phyloP scores from a whole-genome alignment of 2,113 vertebrate genomes.

The Galeopterus variegatus region DNA sequence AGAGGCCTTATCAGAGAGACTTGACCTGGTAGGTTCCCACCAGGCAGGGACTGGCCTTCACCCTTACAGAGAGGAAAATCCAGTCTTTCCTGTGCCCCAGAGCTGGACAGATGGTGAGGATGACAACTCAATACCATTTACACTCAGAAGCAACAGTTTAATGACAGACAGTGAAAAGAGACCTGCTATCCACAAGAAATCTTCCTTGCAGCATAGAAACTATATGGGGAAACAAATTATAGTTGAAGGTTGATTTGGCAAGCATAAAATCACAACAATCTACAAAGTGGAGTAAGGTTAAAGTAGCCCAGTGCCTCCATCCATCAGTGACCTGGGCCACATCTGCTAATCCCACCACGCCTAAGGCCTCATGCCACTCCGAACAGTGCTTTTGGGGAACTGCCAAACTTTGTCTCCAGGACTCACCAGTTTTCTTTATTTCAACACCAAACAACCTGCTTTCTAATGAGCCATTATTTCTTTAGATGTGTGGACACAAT shows the following conservation, averaged over 20 bases:
- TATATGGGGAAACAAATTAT: background rate
- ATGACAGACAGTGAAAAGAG: slow-evolving; percentile 35
- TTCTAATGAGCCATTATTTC: slow-evolving; percentile 4
- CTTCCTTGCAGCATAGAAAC: background rate
- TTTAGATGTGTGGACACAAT: background rate
- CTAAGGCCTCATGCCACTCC: background rate
- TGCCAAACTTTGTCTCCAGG: background rate
- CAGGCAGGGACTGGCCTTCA: background rate
- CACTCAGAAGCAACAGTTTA: background rate
- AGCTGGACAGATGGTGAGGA: background rate
- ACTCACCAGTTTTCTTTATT: background rate
- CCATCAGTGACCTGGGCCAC: background rate
- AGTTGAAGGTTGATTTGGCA: slow-evolving; percentile 45
- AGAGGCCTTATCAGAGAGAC: background rate
- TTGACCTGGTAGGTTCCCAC: background rate
- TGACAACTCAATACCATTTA: background rate
- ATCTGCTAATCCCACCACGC: background rate
- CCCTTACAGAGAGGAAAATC: background rate
- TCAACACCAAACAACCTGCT: background rate
- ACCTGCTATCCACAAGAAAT: background rate
- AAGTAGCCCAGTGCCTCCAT: background rate
- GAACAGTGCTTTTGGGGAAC: background rate
- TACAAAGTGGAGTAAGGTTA: background rate
- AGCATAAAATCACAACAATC: slow-evolving; percentile 45
- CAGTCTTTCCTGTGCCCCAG: background rate